Base-by-base conservation (phyloP, 2,113 vertebrate species). In the Channa argus region DNA sequence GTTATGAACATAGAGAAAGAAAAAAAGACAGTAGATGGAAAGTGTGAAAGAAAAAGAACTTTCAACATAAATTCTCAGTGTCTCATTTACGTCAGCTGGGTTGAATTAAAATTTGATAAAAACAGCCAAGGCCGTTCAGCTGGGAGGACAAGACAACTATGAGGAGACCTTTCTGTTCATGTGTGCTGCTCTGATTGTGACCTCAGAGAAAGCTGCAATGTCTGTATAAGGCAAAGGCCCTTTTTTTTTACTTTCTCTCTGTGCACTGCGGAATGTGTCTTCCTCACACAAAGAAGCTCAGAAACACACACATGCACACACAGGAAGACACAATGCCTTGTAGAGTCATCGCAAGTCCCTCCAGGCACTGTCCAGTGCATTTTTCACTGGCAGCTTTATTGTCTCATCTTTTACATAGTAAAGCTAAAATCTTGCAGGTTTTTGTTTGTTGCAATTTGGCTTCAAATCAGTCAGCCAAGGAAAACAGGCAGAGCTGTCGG, bases 151-250 rank as follows among this genome's bases (percentile, higher is more conserved):
- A 4, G 24, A 3, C 37, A 8, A 10, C 10, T 8, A 8, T 1
- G 41, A 24, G 8, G 70, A 39, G 33, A 46, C 4, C 10, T 55
- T 33, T 68, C 33, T 68, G 33, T 53, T 8, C 5, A 6, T 55
- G 59, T 47, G 51, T 8, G 3, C 38, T 4, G 13, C 9, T 45
- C n/a, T 55, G 58, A 38, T 11, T 39, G 39, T 47, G 10, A 46
- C 39, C 34, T 47, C 14, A 33, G 5, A 44, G 9, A 12, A 67
- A 45, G 24, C 60, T 36, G 8, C 43, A 12, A 6, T 60, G 63
- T 72, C 67, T 77, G 52, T 60, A 60, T 51, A 61, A 81, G 62
- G 50, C 33, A 41, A 56, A 41, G 7, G 38, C 49, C 36, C 46
- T 9, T 2, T 34, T 15, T 15, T 36, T 34, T 37, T 10, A 6